Base-by-base conservation (phyloP, 1,140 invertebrate genomes). In the Sycophaga agraensis region DNA sequence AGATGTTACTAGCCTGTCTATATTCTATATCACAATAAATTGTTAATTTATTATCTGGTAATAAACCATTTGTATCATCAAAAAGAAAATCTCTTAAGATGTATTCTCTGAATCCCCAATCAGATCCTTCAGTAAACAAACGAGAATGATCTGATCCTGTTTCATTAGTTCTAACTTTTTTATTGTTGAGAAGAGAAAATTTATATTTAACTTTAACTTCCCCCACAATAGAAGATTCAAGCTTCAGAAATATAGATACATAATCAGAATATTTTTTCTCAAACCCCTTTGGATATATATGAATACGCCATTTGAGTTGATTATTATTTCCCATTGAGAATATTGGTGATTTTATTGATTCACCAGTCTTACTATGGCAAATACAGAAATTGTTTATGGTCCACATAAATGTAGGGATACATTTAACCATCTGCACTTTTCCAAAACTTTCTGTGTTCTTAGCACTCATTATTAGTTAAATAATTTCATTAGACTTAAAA, bases 351-450 rank as follows among this genome's bases (percentile, higher is more conserved):
- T 99, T 99, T 73, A 99, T 86, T 64, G 98, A 96, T 86, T 99
- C 97, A 68, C 96, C 96, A 95, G 98, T 98, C 85, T 99, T 96
- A 84, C 98, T 96, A 68, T 94, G 90, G 83, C 94, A 96, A 84
- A 98, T 99, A 85, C 95, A 97, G 84, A 99, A 99, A 87, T 99
- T 99, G 83, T 98, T 98, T 84, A 99, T 99, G 73, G 97, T 99
- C 97, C 97, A 99, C 93, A 98, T 98, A 82, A 49, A 49, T 17
- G 46, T 49, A 4, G 46, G 46, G 17, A 22, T 34, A 17, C 26
- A 49, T 49, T 49, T 49, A 24, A 22, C 19, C 12, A 37, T 2
- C 12, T 37, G 34, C 50, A 34, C 31, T 22, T 39, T 39, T n/a
- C 34, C 26, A 26, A 26, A 46, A 46, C 14, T 26, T 11, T 46